Evolutionary conservation across 2,113 vertebrate genomes (phyloP).

Genomic region (Anoura caudifer): DNA sequence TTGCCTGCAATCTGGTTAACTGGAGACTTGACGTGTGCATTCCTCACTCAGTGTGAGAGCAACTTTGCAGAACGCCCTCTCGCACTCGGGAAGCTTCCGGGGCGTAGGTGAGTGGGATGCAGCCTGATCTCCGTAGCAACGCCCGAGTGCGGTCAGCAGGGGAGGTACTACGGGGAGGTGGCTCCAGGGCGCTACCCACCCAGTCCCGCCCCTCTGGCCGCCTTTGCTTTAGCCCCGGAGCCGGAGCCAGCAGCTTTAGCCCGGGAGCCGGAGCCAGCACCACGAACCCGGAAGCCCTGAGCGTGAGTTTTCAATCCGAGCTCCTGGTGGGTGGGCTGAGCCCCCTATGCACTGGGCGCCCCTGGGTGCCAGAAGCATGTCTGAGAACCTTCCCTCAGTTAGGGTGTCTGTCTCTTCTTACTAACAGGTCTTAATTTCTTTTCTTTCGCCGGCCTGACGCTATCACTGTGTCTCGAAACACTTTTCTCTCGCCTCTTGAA

Average conservation of each 20-base stretch:
- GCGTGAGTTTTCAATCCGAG: not conserved
- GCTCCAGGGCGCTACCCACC: rapidly evolving
- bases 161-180: rapidly evolving
- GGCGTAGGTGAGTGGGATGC: too few relatives aligned
- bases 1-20: not conserved
- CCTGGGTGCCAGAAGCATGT: not conserved
- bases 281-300: rapidly evolving
- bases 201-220: rapidly evolving
- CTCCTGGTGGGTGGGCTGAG: rapidly evolving
- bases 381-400: rapidly evolving
- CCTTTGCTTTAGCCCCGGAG: not conserved
- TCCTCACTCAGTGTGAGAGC: not conserved
- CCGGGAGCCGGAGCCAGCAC: rapidly evolving
- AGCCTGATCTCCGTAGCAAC: rapidly evolving
- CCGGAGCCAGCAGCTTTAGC: not conserved
- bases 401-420: not conserved
- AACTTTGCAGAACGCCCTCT: not conserved
- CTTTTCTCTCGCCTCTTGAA: not conserved
- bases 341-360: not conserved
- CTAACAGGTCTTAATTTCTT: not conserved
- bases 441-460: not conserved
- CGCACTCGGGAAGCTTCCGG: rapidly evolving
- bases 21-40: not conserved
- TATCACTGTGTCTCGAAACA: not conserved
- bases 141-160: rapidly evolving